Percentiles rank a stretch among this genome's conserved stretches.
Conservation (phyloP, 2,797 vertebrate species). For the Hypotaenidia okinawae region DNA sequence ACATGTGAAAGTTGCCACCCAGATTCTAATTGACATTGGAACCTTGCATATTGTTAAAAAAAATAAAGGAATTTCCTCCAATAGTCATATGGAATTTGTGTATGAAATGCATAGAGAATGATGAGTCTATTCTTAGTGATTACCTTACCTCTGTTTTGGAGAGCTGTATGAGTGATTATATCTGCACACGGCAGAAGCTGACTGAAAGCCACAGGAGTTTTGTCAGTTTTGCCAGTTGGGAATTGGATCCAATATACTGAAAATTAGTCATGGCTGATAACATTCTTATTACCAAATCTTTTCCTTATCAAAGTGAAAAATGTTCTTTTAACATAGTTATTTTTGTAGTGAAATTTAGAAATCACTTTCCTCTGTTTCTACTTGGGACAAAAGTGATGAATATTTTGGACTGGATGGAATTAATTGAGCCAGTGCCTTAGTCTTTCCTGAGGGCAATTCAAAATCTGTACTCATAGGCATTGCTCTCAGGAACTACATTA, state of each 20-base stretch:
- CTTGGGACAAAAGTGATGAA: background rate
- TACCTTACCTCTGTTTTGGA: background rate
- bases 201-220: background rate
- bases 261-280: background rate
- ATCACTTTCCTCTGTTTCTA: background rate
- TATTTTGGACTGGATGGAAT: background rate
- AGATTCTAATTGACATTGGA: slow-evolving; percentile 41
- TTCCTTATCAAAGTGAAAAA: slow-evolving; percentile 25
- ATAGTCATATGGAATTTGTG: background rate
- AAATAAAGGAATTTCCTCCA: background rate
- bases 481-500: background rate
- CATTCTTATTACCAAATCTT: background rate
- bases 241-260: background rate
- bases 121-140: background rate
- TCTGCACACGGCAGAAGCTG: background rate
- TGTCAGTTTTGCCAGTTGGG: background rate
- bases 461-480: background rate
- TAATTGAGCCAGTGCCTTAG: background rate
- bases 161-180: background rate
- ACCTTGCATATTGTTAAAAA: background rate
- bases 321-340: background rate
- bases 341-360: slow-evolving; percentile 1
- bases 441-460: background rate
- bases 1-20: background rate
- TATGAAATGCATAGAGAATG: background rate